A percentile compares a stretch with the other conserved stretches of the same genome.
phyloP scores from a whole-genome alignment of 2,113 vertebrate genomes.

The Zapus hudsonius region DNA sequence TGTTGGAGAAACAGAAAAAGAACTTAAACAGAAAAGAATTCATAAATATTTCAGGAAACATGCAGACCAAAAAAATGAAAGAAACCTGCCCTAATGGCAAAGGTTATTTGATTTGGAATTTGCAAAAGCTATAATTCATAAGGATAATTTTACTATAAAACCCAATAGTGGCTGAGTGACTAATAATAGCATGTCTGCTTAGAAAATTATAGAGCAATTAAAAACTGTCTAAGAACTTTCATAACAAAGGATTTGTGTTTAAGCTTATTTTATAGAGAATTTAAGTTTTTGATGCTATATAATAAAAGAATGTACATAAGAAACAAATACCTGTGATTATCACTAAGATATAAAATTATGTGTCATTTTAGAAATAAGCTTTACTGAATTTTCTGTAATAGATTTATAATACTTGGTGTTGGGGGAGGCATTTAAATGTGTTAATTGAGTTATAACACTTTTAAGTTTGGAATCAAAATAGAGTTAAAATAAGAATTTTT shows the following conservation, averaged over 20 bases:
- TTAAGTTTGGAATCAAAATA: slow-evolving; percentile 50
- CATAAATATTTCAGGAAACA: slow-evolving; percentile 24
- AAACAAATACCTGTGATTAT: slow-evolving; percentile 12
- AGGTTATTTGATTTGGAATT: slow-evolving; percentile 22
- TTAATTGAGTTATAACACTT: neutral
- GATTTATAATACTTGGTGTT: slow-evolving; percentile 13
- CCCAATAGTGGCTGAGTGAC: slow-evolving; percentile 46
- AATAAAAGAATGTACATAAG: slow-evolving; percentile 33
- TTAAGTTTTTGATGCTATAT: neutral
- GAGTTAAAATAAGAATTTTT: slow-evolving; percentile 6
- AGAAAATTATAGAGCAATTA: slow-evolving; percentile 49
- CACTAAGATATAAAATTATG: slow-evolving; percentile 32
- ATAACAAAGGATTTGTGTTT: neutral
- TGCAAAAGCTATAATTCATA: slow-evolving; percentile 43
- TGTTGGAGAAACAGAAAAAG: neutral
- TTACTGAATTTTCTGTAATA: slow-evolving; percentile 34
- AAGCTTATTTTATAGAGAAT: slow-evolving; percentile 10
- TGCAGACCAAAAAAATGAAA: neutral
- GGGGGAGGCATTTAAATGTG: neutral
- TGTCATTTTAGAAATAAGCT: slow-evolving; percentile 36
- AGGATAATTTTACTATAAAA: neutral
- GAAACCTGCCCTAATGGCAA: neutral
- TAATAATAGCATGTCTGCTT: slow-evolving; percentile 2
- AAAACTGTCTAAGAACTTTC: slow-evolving; percentile 53
- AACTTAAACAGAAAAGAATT: neutral